phyloP scores from a whole-genome alignment of 2,797 vertebrate species.

The Sphenodon punctatus region DNA sequence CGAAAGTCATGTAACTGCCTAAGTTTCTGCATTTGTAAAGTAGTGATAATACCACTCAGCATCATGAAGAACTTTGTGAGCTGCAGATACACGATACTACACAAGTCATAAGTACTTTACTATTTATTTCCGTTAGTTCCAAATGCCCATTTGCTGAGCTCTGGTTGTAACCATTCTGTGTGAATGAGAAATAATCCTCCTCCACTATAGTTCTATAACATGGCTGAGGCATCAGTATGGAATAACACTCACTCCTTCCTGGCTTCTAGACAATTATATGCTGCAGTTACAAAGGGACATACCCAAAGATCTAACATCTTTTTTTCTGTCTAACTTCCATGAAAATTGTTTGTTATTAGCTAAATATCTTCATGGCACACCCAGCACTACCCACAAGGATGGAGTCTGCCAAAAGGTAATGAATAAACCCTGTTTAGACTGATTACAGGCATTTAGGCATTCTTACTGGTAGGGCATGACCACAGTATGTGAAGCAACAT shows the following conservation, averaged over 20 bases:
- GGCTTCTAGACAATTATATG: neutral
- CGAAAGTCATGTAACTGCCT: too few relatives aligned
- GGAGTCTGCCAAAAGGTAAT: neutral
- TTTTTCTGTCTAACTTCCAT: neutral
- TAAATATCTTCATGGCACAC: neutral
- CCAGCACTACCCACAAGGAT: neutral
- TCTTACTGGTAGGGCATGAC: neutral
- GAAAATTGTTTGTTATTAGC: neutral
- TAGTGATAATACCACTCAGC: too few relatives aligned
- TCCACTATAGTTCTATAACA: too few relatives aligned
- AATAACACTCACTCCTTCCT: neutral
- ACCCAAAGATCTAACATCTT: neutral
- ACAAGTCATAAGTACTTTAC: too few relatives aligned
- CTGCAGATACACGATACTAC: too few relatives aligned
- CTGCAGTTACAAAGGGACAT: neutral
- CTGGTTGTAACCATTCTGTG: too few relatives aligned
- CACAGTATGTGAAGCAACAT: neutral
- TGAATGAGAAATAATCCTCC: too few relatives aligned
- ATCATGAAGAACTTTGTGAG: too few relatives aligned
- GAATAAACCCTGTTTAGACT: neutral
- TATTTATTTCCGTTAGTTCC: too few relatives aligned
- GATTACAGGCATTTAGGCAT: neutral
- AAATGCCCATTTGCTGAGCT: too few relatives aligned
- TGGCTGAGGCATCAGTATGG: too few relatives aligned
- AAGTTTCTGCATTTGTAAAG: too few relatives aligned